Percentiles rank a stretch among this genome's conserved stretches.
Evolutionary conservation across 53 echinoderm and acorn worm genomes (phyloP).

Genomic region (Luidia sarsii): DNA sequence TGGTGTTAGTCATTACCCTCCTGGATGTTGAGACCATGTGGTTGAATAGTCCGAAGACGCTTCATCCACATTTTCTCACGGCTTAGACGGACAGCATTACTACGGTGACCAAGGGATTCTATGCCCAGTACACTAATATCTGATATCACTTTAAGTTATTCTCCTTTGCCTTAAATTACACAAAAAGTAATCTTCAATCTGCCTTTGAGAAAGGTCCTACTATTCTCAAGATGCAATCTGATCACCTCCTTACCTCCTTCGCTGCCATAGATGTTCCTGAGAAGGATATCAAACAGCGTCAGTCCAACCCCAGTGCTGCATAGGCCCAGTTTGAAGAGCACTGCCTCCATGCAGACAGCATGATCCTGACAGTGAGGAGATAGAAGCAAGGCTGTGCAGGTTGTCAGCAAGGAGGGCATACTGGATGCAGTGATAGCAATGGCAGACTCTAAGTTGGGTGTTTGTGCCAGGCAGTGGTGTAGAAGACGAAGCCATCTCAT

Average conservation of each 20-base stretch:
- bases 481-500: conserved; percentile 91
- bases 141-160: too few species aligned
- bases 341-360: conserved; percentile 82
- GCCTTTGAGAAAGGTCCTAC: background rate
- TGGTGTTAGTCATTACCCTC: too few species aligned
- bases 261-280: conserved; percentile 70
- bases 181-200: background rate
- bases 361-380: conserved; percentile 88
- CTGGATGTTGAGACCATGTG: too few species aligned
- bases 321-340: conserved; percentile 85
- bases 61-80: too few species aligned
- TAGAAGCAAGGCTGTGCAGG: conserved; percentile 84
- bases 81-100: too few species aligned
- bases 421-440: conserved; percentile 74
- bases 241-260: conserved; percentile 32
- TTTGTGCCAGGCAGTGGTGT: conserved; percentile 88
- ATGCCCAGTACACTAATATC: too few species aligned
- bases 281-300: conserved; percentile 82
- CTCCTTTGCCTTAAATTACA: too few species aligned
- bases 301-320: conserved; percentile 89
- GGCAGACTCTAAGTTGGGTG: conserved; percentile 48
- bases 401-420: conserved; percentile 88
- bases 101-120: too few species aligned
- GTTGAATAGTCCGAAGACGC: too few species aligned
- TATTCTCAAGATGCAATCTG: background rate